Evolutionary conservation across 2,113 vertebrate genomes (phyloP).

Genomic region (Periophthalmus modestus): DNA sequence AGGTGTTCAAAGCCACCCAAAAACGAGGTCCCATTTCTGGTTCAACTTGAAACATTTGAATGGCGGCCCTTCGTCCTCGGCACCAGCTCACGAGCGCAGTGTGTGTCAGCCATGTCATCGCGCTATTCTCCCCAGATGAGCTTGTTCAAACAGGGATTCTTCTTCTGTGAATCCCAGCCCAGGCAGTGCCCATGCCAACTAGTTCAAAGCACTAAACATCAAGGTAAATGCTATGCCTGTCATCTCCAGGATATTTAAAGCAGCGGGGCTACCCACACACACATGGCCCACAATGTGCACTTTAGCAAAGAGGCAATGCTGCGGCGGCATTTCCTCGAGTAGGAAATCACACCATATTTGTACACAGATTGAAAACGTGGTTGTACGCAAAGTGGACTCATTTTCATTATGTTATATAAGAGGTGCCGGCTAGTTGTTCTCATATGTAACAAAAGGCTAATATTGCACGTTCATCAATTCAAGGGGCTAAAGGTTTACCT

Average conservation of each 20-base stretch:
- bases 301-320: slow-evolving; percentile 49
- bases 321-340: slow-evolving; percentile 44
- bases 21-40: slow-evolving; percentile 53
- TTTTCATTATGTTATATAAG: slow-evolving; percentile 9
- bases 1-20: slow-evolving; percentile 51
- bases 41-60: slow-evolving; percentile 66
- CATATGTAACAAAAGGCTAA: background rate
- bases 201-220: slow-evolving; percentile 77
- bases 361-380: slow-evolving; percentile 32
- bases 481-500: background rate
- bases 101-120: slow-evolving; percentile 68
- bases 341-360: slow-evolving; percentile 47
- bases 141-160: slow-evolving; percentile 73
- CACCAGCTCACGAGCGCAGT: slow-evolving; percentile 57
- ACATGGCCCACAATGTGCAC: slow-evolving; percentile 50
- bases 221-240: slow-evolving; percentile 76
- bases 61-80: slow-evolving; percentile 59
- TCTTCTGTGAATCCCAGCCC: slow-evolving; percentile 61
- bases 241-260: slow-evolving; percentile 69
- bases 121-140: slow-evolving; percentile 70
- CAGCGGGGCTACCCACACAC: slow-evolving; percentile 51
- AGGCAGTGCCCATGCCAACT: slow-evolving; percentile 61
- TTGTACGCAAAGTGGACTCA: slow-evolving; percentile 33
- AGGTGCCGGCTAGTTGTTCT: background rate
- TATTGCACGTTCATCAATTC: slow-evolving; percentile 6